Conservation (phyloP, 2,888 invertebrate species). For the Pristionchus maxplancki region DNA sequence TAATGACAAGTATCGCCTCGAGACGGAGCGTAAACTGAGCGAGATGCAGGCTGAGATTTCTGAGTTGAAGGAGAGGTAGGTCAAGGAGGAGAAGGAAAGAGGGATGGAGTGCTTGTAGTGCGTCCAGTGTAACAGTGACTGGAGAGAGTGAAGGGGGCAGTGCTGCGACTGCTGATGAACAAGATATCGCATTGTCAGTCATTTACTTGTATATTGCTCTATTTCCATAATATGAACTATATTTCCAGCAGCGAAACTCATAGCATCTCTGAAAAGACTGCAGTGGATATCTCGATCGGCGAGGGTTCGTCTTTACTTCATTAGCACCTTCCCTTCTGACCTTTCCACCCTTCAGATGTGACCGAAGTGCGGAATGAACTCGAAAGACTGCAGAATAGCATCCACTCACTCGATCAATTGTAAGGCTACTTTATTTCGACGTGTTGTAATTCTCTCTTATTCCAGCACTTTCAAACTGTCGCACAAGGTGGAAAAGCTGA, state of each 20-base stretch:
- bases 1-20: conserved; percentile 13
- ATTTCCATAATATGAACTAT: neutral
- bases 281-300: neutral
- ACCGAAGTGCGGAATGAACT: neutral
- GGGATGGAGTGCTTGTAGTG: neutral
- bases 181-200: neutral
- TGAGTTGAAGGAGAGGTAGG: neutral
- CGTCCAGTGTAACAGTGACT: neutral
- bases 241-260: neutral
- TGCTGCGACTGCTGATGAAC: neutral
- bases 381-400: conserved; percentile 6
- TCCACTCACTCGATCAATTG: conserved; percentile 14
- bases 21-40: neutral
- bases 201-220: neutral
- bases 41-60: neutral
- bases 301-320: conserved; percentile 4
- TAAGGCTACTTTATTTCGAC: neutral
- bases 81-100: neutral
- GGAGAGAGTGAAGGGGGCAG: neutral
- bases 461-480: conserved; percentile 37
- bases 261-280: neutral
- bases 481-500: neutral
- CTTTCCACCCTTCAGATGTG: neutral
- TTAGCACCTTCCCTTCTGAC: neutral
- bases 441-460: neutral